Percentiles rank a stretch among this genome's conserved stretches.
phyloP scores from a whole-genome alignment of 2,113 vertebrate genomes.

The Ptychochromis oligacanthus region DNA sequence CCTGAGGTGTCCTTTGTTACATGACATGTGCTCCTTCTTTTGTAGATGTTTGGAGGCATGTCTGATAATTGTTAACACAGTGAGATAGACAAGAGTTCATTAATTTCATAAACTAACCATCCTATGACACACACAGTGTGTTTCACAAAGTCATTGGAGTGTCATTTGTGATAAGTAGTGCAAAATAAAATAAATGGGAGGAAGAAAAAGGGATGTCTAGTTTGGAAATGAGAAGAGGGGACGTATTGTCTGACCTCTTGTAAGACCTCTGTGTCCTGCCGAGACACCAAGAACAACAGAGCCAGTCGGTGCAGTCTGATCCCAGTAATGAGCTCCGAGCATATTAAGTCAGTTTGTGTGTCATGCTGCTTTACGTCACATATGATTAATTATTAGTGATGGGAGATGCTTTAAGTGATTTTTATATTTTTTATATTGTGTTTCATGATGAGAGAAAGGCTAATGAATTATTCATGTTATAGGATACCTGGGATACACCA shows the following conservation, averaged over 20 bases:
- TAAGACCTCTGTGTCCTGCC: constrained; percentile 15
- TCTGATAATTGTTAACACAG: background rate
- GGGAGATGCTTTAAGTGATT: background rate
- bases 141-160: background rate
- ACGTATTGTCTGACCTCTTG: constrained; percentile 36
- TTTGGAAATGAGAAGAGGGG: constrained; percentile 24
- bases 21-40: background rate
- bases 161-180: background rate
- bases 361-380: background rate
- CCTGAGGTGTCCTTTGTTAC: background rate
- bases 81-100: background rate
- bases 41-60: background rate
- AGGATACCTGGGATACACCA: constrained; percentile 99
- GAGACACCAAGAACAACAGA: constrained; percentile 39
- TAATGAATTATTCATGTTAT: constrained; percentile 64
- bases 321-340: constrained; percentile 40
- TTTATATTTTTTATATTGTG: background rate
- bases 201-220: background rate
- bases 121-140: background rate
- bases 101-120: background rate
- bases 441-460: background rate
- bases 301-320: constrained; percentile 4
- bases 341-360: constrained; percentile 15
- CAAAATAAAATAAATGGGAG: constrained; percentile 5
- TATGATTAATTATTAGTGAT: background rate